These are phyloP conservation scores for Zosterops borbonicus DNA, from an alignment of 2,113 vertebrate species.

Conservation along the genomic window DNA sequence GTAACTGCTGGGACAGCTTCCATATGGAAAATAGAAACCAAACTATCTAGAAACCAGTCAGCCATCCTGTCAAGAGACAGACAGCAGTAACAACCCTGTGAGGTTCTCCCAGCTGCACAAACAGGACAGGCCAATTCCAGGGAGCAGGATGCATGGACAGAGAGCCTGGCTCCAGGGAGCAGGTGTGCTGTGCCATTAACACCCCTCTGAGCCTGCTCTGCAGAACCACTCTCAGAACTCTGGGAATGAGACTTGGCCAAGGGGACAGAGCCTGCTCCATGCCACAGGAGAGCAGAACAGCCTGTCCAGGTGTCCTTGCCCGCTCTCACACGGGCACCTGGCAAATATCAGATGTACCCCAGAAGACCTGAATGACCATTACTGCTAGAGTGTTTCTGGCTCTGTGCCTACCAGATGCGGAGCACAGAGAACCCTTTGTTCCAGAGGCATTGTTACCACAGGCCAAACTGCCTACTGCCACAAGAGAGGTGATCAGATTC, in stretches of 20 bases:
- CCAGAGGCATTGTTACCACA: constrained; percentile 56
- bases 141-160: not conserved
- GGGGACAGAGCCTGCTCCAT: not conserved
- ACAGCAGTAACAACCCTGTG: not conserved
- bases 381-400: constrained; percentile 9
- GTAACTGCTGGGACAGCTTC: not conserved
- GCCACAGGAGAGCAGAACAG: not conserved
- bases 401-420: constrained; percentile 60
- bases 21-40: not conserved
- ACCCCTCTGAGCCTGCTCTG: not conserved
- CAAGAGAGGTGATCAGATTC: constrained; percentile 69
- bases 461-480: constrained; percentile 53
- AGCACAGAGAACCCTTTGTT: constrained; percentile 69
- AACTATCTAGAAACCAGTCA: not conserved
- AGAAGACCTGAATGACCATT: constrained; percentile 52
- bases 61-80: not conserved
- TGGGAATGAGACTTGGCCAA: not conserved
- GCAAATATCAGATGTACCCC: constrained; percentile 47
- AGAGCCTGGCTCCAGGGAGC: not conserved
- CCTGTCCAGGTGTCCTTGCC: constrained; percentile 10
- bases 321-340: not conserved
- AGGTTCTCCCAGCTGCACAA: not conserved
- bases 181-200: not conserved
- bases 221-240: not conserved
- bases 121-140: not conserved